These are phyloP conservation scores for Danio albolineatus DNA, from an alignment of 2,797 vertebrate species.

Conservation along the genomic window DNA sequence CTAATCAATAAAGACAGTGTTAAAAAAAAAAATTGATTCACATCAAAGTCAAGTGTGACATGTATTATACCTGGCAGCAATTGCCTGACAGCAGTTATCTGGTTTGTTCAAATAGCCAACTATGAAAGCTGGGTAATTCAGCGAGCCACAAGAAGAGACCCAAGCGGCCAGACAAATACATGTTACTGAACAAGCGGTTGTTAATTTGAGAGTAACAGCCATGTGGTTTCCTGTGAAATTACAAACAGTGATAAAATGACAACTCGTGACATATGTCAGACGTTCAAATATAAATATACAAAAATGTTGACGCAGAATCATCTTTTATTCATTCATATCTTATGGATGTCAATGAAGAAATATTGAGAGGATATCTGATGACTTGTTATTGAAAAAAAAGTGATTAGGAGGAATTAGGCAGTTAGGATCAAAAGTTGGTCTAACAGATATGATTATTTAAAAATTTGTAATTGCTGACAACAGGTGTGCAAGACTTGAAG, in stretches of 20 bases:
- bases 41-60: not conserved
- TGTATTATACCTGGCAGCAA: too few species aligned
- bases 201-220: too few species aligned
- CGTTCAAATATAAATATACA: not conserved
- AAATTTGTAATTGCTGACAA: too few species aligned
- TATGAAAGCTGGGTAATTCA: not conserved
- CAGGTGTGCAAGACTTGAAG: too few species aligned
- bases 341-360: not conserved
- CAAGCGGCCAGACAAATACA: not conserved
- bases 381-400: too few species aligned
- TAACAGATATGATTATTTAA: too few species aligned
- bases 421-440: too few species aligned
- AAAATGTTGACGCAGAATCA: not conserved
- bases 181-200: not conserved
- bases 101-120: not conserved
- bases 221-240: constrained; percentile 1
- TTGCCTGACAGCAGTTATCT: not conserved
- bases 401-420: not conserved
- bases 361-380: not conserved
- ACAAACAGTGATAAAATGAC: not conserved
- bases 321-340: not conserved
- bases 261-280: not conserved
- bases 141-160: not conserved
- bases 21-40: too few species aligned
- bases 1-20: too few species aligned